Evolutionary conservation across 2,888 invertebrate species (phyloP).

Genomic region (Parnassius apollo): DNA sequence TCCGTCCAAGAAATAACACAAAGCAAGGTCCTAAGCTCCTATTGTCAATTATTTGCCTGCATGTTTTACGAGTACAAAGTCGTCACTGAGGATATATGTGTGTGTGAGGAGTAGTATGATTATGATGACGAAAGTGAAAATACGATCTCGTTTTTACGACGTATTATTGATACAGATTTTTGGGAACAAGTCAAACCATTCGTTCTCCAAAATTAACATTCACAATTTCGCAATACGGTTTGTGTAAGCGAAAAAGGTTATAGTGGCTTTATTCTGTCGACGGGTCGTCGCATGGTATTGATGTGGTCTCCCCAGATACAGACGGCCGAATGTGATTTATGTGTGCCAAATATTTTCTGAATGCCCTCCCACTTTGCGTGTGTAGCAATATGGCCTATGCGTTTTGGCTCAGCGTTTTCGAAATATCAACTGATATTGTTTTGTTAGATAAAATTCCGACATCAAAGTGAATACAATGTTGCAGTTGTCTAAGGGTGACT

Average conservation of each 20-base stretch:
- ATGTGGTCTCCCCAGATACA: not conserved
- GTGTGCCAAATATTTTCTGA: conserved; percentile 10
- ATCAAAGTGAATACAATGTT: too few species aligned
- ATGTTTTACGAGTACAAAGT: too few species aligned
- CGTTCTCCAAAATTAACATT: not conserved
- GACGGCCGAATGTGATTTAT: conserved; percentile 17
- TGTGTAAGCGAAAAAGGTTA: not conserved
- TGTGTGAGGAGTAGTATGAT: too few species aligned
- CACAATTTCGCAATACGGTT: not conserved
- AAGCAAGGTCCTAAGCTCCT: too few species aligned
- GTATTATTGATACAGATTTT: not conserved
- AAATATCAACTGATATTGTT: not conserved
- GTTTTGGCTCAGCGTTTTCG: not conserved
- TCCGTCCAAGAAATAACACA: too few species aligned
- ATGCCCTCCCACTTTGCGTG: not conserved
- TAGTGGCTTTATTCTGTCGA: conserved; percentile 1
- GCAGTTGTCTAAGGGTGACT: too few species aligned
- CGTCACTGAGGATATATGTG: too few species aligned
- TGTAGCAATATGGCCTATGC: conserved; percentile 6
- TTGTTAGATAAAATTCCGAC: not conserved
- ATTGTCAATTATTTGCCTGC: too few species aligned
- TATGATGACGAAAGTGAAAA: too few species aligned
- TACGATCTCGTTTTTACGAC: too few species aligned
- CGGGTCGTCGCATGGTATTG: not conserved
- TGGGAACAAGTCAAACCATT: not conserved